Conservation (phyloP, 2,888 invertebrate species). For the Resseliella maxima region DNA sequence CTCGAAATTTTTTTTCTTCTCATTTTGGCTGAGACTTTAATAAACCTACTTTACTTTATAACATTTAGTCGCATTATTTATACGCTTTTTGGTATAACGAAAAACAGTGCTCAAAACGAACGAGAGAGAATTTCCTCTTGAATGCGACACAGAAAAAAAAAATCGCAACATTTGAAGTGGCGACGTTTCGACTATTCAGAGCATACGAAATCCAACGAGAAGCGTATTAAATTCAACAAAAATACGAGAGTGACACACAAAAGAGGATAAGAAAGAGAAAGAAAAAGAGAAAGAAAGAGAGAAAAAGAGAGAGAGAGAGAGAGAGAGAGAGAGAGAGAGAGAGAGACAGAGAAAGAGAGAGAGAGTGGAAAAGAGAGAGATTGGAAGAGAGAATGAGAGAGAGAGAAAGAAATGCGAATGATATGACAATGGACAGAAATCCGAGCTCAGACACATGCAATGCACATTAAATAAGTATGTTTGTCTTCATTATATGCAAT, state of each 20-base stretch:
- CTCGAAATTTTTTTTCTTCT: neutral
- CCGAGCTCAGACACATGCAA: slow-evolving; percentile 35
- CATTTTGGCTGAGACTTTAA: slow-evolving; percentile 14
- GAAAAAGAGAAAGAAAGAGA: too few species aligned
- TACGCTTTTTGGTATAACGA: neutral
- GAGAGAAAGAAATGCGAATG: too few species aligned
- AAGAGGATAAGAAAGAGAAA: neutral
- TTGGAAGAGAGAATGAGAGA: neutral
- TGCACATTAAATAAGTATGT: slow-evolving; percentile 46
- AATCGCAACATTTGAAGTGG: slow-evolving; percentile 7
- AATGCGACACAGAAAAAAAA: slow-evolving; percentile 2
- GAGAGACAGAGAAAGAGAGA: too few species aligned
- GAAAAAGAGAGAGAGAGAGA: too few species aligned
- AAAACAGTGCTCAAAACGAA: neutral
- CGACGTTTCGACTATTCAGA: slow-evolving; percentile 22
- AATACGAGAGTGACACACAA: neutral
- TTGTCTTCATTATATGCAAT: slow-evolving; percentile 49
- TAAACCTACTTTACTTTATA: slow-evolving; percentile 55
- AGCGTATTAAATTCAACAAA: too few species aligned
- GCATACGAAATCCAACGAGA: neutral
- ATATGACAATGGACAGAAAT: slow-evolving; percentile 39
- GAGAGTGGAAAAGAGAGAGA: too few species aligned
- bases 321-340: too few species aligned
- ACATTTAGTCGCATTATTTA: slow-evolving; percentile 53
- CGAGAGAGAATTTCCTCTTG: slow-evolving; percentile 30